These are phyloP conservation scores for Philonicus albiceps DNA, from an alignment of 2,888 invertebrate genomes.

Conservation along the genomic window DNA sequence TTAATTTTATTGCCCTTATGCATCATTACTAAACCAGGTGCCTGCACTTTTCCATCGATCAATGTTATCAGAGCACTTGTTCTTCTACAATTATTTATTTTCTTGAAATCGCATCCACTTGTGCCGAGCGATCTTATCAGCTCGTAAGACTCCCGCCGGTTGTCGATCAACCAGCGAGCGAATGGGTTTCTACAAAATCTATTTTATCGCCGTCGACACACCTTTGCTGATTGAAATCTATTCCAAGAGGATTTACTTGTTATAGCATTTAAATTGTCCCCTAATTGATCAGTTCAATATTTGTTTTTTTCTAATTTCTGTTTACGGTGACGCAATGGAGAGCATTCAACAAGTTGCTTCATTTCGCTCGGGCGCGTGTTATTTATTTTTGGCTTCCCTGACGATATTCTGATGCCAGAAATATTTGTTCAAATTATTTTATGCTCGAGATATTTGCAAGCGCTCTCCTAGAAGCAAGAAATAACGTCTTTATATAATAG, in stretches of 20 bases:
- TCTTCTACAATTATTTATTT: background rate
- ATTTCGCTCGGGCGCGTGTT: background rate
- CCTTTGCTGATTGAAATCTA: background rate
- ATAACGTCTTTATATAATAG: background rate
- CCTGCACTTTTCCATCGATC: background rate
- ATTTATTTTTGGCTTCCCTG: background rate
- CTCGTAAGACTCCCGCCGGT: background rate
- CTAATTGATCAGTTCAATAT: background rate
- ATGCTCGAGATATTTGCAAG: background rate
- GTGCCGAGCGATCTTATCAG: background rate
- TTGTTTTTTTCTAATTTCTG: background rate
- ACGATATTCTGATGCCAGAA: background rate
- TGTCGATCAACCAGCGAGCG: background rate
- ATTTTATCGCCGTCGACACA: background rate
- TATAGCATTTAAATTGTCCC: background rate
- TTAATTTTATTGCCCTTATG: background rate
- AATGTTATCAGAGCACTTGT: background rate
- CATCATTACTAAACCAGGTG: background rate
- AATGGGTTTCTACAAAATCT: background rate
- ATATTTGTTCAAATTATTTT: background rate
- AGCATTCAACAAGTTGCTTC: background rate
- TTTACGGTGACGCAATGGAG: background rate
- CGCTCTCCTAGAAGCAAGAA: background rate
- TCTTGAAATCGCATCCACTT: background rate
- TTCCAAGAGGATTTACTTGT: background rate